Evolutionary conservation across 2,113 vertebrate species (phyloP), one percentile per base, ranked within the genome.

Genomic region (Dipodomys spectabilis): DNA sequence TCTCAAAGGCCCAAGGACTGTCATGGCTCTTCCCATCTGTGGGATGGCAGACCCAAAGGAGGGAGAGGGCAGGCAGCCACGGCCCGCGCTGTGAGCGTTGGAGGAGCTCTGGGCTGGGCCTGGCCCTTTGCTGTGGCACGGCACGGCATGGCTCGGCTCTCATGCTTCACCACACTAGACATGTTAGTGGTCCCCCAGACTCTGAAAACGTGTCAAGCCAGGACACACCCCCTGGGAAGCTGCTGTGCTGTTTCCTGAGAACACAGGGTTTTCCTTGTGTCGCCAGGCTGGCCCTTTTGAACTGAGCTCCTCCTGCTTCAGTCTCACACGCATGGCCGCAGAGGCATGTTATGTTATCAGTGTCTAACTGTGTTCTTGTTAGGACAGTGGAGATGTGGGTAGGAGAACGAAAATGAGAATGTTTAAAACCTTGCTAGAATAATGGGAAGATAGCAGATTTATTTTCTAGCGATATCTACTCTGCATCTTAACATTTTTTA

Each of bases 81-180:
- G n/a, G 0, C 35, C 8, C 9, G 4, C 49, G 27, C 75, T 72
- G 45, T 39, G 44, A 35, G 72, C 23, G 45, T n/a, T 23, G 32
- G 75, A 75, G 35, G 35, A 67, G 2, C 62, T 32, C 53, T 27
- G 25, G 39, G 35, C 19, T 68, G 15, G 84, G 11, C 15, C 4
- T 0, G 2, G 16, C 44, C 75, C 28, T 45, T 2, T 9, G 5
- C 30, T 3, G 2, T 0, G 5, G 65, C 9, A 23, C 8, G 5
- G 65, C 9, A 23, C 8, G 53, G 49, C 49, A 7, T 7, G 4
- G 32, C 28, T 27, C 27, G 2, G 62, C 67, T 9, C 0, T 73
- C 28, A 30, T 13, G 13, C 19, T 72, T 27, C n/a, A 8, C 12
- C 2, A 4, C 19, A 11, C 20, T 86, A 87, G 25, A 28, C 15